Base-by-base conservation (phyloP, 1,140 invertebrate genomes). In the Caenorhabditis latens region DNA sequence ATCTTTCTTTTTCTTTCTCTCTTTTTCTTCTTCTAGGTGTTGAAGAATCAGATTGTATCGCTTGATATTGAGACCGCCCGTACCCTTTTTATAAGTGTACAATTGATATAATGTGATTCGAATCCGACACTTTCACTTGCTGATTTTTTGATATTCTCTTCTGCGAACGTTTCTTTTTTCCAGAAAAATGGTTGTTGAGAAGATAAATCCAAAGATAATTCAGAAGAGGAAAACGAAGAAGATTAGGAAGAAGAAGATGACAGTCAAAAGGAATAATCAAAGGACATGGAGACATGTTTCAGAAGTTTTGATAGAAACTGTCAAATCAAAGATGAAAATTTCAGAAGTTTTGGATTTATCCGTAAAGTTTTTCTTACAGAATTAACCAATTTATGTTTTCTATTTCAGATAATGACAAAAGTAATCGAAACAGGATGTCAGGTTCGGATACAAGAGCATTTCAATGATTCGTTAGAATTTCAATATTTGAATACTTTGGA, bases 311-410 rank as follows among this genome's bases (percentile, higher is more conserved):
- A 46, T 19, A 5, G n/a, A 43, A 19, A 24, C 65, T 7, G 42
- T 71, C 7, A 4, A 43, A 46, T n/a, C 11, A 4, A n/a, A 19
- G 24, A 43, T 43, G 65, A 19, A 11, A 7, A 71, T 71, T 19
- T 43, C 65, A 14, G 65, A 71, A 46, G 8, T 71, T 71, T 16
- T 71, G 14, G 65, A 71, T 46, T 46, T 71, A 5, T 71, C 42
- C 19, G 65, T 71, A 19, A 43, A 42, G 13, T 32, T 71, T 43
- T 14, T 5, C 11, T 43, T 43, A 43, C 19, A 43, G 11, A 5
- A 11, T 46, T 71, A 11, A 43, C 13, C 2, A 32, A 43, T 32
- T 32, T 0, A 32, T 5, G 24, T n/a, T 40, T 65, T 11, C 40
- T 7, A 40, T 46, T 63, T 63, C 21, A 71, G 65, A 19, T 71